Evolutionary conservation across 2,888 invertebrate species (phyloP), one percentile per base, ranked within the genome.

Genomic region (Tinea semifulvella): DNA sequence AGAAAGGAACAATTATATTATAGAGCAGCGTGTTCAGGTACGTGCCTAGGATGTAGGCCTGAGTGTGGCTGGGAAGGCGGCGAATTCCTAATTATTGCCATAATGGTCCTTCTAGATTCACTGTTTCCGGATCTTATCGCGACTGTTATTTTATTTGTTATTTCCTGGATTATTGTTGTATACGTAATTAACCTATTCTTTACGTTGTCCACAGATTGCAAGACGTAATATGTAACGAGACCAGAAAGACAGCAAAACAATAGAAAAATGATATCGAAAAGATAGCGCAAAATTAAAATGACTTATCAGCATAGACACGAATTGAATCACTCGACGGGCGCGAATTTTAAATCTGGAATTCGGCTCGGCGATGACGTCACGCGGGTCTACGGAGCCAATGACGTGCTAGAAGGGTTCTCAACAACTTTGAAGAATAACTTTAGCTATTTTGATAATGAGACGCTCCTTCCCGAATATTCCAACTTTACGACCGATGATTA

Each of bases 401-500:
- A 56, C 42, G 50, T 53, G 4, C 11, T 17, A 17, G 22, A 7
- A 14, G 50, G 48, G 13, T 19, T 27, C 7, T 43, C 42, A 2
- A 26, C 38, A 13, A 46, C 55, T 6, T 10, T 20, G 13, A 54
- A 49, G 28, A 48, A 50, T 42, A 76, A 73, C 49, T 63, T 57
- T 35, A 68, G 56, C 14, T 59, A 53, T n/a, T 60, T 58, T 45
- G 68, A 68, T 6, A 74, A 75, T 42, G 51, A 56, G 3, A 67
- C 70, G 0, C 48, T 50, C 0, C 11, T 36, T 1, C 57, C 56
- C 0, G 58, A 51, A n/a, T 77, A 65, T 47, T 59, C 70, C 0
- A 79, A 80, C 48, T 77, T 75, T 26, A 62, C 70, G 0, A 55
- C 65, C 0, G 73, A 74, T 25, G 77, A 80, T 48, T 80, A 63